Conservation (phyloP, 2,797 vertebrate species). For the Pseudomugil tenellus region DNA sequence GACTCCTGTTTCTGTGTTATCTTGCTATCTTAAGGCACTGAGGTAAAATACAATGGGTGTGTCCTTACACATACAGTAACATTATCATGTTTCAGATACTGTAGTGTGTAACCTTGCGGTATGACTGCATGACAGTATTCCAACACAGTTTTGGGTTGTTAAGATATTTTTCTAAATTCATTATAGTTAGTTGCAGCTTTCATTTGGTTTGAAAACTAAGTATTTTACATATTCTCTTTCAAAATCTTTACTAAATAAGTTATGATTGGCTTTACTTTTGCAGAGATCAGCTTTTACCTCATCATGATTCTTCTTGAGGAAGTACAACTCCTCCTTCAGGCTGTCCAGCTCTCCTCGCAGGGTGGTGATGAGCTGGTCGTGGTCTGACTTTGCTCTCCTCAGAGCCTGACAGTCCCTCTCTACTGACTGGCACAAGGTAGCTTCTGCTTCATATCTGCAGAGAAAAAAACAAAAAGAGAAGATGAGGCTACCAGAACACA, state of each 20-base stretch:
- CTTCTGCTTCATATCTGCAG: slow-evolving; percentile 83
- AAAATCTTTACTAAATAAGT: slow-evolving; percentile 14
- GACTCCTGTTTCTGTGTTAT: slow-evolving; percentile 39
- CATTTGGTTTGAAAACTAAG: slow-evolving; percentile 3
- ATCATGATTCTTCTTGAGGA: slow-evolving; percentile 85
- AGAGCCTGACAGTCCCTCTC: slow-evolving; percentile 85
- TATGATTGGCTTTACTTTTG: slow-evolving; percentile 1
- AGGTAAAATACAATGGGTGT: slow-evolving; percentile 48
- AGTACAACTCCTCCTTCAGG: slow-evolving; percentile 85
- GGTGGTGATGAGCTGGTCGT: slow-evolving; percentile 80
- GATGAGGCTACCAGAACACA: not conserved
- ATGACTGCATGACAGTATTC: slow-evolving; percentile 14
- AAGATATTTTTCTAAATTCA: not conserved
- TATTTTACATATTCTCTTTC: too few relatives aligned
- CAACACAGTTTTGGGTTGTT: slow-evolving; percentile 7
- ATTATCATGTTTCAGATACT: slow-evolving; percentile 58
- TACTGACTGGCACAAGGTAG: slow-evolving; percentile 82
- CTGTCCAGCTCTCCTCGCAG: slow-evolving; percentile 84
- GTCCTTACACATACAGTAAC: slow-evolving; percentile 23
- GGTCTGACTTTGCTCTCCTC: slow-evolving; percentile 83
- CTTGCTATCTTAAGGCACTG: slow-evolving; percentile 18
- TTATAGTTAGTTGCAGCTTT: not conserved
- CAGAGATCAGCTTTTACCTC: slow-evolving; percentile 74
- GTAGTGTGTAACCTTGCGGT: slow-evolving; percentile 16
- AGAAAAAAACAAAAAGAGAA: not conserved